Evolutionary conservation across 2,797 vertebrate genomes (phyloP).

Genomic region (Rhinoraja longicauda): DNA sequence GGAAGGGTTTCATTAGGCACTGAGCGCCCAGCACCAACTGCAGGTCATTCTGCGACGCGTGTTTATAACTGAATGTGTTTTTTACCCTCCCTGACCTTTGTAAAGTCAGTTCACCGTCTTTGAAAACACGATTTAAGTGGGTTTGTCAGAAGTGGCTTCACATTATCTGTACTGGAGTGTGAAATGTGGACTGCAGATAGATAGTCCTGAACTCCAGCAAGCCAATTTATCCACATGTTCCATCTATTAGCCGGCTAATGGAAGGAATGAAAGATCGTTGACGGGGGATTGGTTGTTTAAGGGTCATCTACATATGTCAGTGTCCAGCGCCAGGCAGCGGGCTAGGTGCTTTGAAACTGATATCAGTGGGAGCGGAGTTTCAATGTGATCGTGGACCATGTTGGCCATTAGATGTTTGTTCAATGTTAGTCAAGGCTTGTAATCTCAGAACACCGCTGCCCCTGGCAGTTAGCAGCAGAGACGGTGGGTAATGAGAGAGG

Average conservation of each 20-base stretch:
- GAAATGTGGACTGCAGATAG: not conserved
- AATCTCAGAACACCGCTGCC: too few relatives aligned
- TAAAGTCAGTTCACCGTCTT: not conserved
- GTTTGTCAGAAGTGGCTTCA: not conserved
- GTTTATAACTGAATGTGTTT: not conserved
- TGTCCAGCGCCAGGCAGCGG: not conserved
- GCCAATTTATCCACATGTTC: not conserved
- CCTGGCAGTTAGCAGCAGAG: too few relatives aligned
- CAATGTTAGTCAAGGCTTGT: too few relatives aligned
- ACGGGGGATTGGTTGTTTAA: not conserved
- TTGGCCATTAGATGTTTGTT: too few relatives aligned
- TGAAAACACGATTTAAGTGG: not conserved
- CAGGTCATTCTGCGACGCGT: conserved; percentile 2
- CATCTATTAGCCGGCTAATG: conserved; percentile 11
- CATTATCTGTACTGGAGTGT: not conserved
- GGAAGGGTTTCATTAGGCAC: not conserved
- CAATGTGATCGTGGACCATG: too few relatives aligned
- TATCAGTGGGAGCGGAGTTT: not conserved
- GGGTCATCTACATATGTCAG: not conserved
- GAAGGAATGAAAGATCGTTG: not conserved
- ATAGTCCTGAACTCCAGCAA: not conserved
- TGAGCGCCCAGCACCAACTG: not conserved
- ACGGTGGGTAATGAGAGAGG: too few relatives aligned
- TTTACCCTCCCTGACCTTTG: not conserved
- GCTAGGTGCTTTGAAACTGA: not conserved